Evolutionary conservation across 2,888 invertebrate genomes (phyloP).

Genomic region (Laspeyria flexula): DNA sequence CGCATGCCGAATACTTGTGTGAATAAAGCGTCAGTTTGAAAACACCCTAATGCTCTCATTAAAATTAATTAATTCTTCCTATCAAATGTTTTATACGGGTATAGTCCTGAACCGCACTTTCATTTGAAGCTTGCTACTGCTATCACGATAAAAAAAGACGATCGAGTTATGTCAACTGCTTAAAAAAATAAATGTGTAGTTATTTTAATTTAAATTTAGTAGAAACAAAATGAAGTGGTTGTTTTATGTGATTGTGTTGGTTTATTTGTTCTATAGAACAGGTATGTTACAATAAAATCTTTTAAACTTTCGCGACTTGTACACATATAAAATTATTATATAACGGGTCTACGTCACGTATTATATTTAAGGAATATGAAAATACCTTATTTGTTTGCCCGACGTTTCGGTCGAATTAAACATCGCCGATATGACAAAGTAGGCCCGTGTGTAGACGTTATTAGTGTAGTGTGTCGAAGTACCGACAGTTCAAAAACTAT

Average conservation of each 20-base stretch:
- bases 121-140: conserved; percentile 22
- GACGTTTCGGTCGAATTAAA: too few species aligned
- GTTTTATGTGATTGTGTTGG: conserved; percentile 64
- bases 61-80: conserved; percentile 48
- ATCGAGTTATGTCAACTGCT: conserved; percentile 4
- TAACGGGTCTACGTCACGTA: too few species aligned
- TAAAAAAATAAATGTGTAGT: conserved; percentile 5
- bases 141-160: conserved; percentile 30
- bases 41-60: too few species aligned
- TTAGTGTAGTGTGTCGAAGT: too few species aligned
- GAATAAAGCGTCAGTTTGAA: too few species aligned
- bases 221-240: conserved; percentile 68
- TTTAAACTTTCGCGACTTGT: not conserved
- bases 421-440: too few species aligned
- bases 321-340: too few species aligned
- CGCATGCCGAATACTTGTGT: too few species aligned
- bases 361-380: too few species aligned
- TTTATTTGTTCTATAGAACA: conserved; percentile 68
- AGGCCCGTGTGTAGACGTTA: too few species aligned
- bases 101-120: conserved; percentile 35
- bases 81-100: conserved; percentile 32
- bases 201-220: conserved; percentile 6
- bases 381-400: too few species aligned
- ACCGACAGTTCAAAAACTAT: too few species aligned
- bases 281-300: conserved; percentile 57